These are phyloP conservation scores for Agrotis exclamationis DNA, from an alignment of 2,888 invertebrate species.

Conservation along the genomic window DNA sequence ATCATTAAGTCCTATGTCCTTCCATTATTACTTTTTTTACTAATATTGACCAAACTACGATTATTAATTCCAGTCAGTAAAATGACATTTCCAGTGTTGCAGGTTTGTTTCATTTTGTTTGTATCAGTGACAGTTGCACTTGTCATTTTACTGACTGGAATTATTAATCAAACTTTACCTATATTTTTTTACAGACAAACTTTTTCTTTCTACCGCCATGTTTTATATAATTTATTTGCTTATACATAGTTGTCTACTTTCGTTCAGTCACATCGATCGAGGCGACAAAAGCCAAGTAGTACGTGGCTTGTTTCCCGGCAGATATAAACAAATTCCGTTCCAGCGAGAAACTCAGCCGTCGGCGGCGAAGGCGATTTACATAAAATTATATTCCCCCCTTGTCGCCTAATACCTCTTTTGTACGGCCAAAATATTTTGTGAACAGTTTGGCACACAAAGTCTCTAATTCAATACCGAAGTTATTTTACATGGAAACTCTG, in stretches of 20 bases:
- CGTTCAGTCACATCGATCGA: slow-evolving; percentile 63
- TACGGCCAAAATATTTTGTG: slow-evolving; percentile 90
- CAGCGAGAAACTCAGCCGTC: slow-evolving; percentile 78
- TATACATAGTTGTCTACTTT: slow-evolving; percentile 6
- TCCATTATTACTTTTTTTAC: too few species aligned
- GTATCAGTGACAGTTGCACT: too few species aligned
- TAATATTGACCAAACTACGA: too few species aligned
- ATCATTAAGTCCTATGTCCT: too few species aligned
- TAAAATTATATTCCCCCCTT: slow-evolving; percentile 73
- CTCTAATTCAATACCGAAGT: slow-evolving; percentile 85
- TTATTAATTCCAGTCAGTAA: too few species aligned
- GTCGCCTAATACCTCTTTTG: slow-evolving; percentile 86
- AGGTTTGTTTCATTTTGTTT: too few species aligned
- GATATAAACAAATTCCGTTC: slow-evolving; percentile 85
- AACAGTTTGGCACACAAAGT: slow-evolving; percentile 90
- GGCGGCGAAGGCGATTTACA: slow-evolving; percentile 81
- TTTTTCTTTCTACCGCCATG: background rate
- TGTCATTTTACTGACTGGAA: too few species aligned
- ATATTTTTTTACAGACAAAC: too few species aligned
- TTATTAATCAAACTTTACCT: too few species aligned
- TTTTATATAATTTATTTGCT: background rate
- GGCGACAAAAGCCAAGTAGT: slow-evolving; percentile 64
- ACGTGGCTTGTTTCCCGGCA: slow-evolving; percentile 73
- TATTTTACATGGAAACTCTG: slow-evolving; percentile 65
- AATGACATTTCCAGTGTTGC: too few species aligned